Evolutionary conservation across 2,888 invertebrate genomes (phyloP), one percentile per base, ranked within the genome.

Genomic region (Pachliopta kotzebuea): DNA sequence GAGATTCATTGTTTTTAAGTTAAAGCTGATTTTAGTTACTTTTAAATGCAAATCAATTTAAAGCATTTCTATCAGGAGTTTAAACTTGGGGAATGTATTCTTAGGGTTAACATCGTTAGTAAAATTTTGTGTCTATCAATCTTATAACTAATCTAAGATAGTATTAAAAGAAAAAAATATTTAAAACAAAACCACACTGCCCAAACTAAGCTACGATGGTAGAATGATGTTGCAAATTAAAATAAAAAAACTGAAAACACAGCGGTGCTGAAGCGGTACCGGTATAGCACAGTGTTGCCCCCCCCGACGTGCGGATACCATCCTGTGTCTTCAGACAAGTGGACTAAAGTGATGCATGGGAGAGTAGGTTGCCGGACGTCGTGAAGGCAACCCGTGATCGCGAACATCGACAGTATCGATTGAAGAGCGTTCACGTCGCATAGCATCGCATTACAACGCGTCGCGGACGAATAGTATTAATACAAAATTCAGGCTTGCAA

Each of bases 211-310:
- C 60, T 56, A 21, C 31, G 71, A 64, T 63, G 63, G 75, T 73
- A 70, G 70, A 76, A 85, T 86, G 86, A 84, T 86, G 85, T 78
- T 68, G 90, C 88, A 90, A 89, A 81, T 77, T 6, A 89, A 79
- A 79, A 37, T 53, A 68, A 74, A 69, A n/a, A 70, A 84, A 77
- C 69, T 67, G 79, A 80, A 77, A 70, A 62, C 63, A 68, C 81
- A 88, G 90, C 90, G 76, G 88, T 89, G 88, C 86, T 77, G 76
- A 76, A 88, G 88, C 90, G 73, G 88, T 88, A 86, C 83, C 70
- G 70, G 69, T 70, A 72, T 71, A 77, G 75, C 84, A 84, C 80
- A 82, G 83, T 79, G 80, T 83, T 86, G 87, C 84, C 80, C 80
- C 77, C 67, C 55, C 21, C 55, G n/a, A 37, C 37, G 11, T 37